Base-by-base conservation (phyloP, 2,113 vertebrate genomes). In the Notarius lentiginosus region DNA sequence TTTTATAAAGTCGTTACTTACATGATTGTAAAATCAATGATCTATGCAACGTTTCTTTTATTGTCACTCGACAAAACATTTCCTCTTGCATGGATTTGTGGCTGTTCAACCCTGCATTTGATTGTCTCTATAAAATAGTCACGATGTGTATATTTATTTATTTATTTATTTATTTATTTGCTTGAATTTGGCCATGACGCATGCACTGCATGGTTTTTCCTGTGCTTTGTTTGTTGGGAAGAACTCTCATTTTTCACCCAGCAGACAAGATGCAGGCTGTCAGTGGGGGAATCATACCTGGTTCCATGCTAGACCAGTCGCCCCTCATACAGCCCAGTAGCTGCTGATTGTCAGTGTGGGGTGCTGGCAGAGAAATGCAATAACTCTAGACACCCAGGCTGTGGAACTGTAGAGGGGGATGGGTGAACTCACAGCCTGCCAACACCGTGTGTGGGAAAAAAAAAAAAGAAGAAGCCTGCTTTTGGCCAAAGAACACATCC, bases 281-380 rank as follows among this genome's bases (percentile, higher is more conserved):
- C 89, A 90, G 89, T 82, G 77, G 81, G 70, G 81, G 86, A 89
- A 87, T 89, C 90, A 86, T 87, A 89, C 88, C 87, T 90, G 89
- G 88, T 90, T 91, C 89, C 76, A 86, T 90, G 87, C 82, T 85
- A 90, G 87, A 88, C 77, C 85, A 87, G 82, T 90, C 89, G 84
- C 85, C 89, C 87, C 84, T 90, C 85, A 22, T 85, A 85, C 84
- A 90, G 85, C 86, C 87, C 84, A 87, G 89, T 90, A 84, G 82
- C 89, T 83, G 73, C 82, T 90, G 89, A 90, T 88, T 90, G 89
- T 90, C 89, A 90, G 87, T 87, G 79, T 73, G 89, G 86, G 87
- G 85, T 90, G 87, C 86, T 88, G 89, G 84, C 89, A 90, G 87
- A 85, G 63, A 88, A 83, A 88, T 87, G 87, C 89, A 87, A 86